phyloP scores from a whole-genome alignment of 2,797 vertebrate genomes.

The Microctenopoma stevenorrisi region DNA sequence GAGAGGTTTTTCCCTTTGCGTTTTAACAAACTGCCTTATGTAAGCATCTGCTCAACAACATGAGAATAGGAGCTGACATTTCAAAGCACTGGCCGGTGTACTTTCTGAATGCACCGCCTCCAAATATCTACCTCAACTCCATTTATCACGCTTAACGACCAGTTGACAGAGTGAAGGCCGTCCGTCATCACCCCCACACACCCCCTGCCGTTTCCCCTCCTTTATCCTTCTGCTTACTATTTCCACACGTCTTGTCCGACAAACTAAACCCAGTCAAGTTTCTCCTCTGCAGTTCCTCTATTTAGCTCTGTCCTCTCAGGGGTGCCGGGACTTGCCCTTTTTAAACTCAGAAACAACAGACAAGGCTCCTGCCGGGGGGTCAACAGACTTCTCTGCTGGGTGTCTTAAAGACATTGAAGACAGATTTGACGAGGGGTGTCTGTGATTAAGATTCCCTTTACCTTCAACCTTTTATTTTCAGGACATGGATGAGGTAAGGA shows the following conservation, averaged over 20 bases:
- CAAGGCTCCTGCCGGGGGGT: conserved; percentile 72
- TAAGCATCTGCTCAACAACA: conserved; percentile 81
- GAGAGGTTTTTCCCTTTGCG: conserved; percentile 55
- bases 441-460: conserved; percentile 46
- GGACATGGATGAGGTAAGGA: conserved; percentile 16
- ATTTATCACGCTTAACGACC: conserved; percentile 81
- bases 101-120: conserved; percentile 67
- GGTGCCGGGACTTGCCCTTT: conserved; percentile 64
- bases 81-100: conserved; percentile 67
- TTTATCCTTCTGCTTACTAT: conserved; percentile 33
- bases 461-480: conserved; percentile 24
- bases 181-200: conserved; percentile 76
- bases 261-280: conserved; percentile 45
- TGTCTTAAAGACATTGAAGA: conserved; percentile 63
- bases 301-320: conserved; percentile 44
- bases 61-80: conserved; percentile 80
- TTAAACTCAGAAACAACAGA: conserved; percentile 75
- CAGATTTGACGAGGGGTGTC: conserved; percentile 49
- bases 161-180: conserved; percentile 82
- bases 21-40: conserved; percentile 79
- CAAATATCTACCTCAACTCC: conserved; percentile 69
- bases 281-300: conserved; percentile 41
- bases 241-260: conserved; percentile 36
- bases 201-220: conserved; percentile 43
- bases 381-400: conserved; percentile 67